phyloP scores from a whole-genome alignment of 2,888 invertebrate genomes.

The Drosophila kanekoi region DNA sequence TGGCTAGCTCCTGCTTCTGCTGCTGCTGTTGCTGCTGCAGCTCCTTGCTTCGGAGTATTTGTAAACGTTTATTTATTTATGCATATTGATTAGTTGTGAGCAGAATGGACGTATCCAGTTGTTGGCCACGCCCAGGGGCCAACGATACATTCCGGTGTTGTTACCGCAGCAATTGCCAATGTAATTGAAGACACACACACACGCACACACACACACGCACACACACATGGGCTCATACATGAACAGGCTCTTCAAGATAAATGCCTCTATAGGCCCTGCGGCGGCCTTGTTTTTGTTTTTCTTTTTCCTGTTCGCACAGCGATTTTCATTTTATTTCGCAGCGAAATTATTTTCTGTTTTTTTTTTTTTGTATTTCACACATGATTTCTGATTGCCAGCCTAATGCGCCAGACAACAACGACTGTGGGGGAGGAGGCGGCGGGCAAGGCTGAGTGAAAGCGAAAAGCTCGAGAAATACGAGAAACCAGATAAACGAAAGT shows the following conservation, averaged over 20 bases:
- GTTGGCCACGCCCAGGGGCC: slow-evolving; percentile 41
- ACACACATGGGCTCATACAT: too few species aligned
- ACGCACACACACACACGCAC: slow-evolving; percentile 7
- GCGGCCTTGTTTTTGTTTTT: slow-evolving; percentile 50
- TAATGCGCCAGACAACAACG: slow-evolving; percentile 64
- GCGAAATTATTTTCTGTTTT: slow-evolving; percentile 22
- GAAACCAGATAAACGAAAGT: slow-evolving; percentile 74
- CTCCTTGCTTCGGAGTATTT: slow-evolving; percentile 30
- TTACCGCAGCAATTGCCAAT: slow-evolving; percentile 74
- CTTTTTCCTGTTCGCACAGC: slow-evolving; percentile 53
- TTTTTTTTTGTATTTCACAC: slow-evolving; percentile 76
- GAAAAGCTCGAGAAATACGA: slow-evolving; percentile 50
- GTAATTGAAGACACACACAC: slow-evolving; percentile 62
- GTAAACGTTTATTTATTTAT: slow-evolving; percentile 73
- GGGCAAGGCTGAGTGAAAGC: slow-evolving; percentile 48
- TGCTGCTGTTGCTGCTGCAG: neutral
- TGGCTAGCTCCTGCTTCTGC: slow-evolving; percentile 1
- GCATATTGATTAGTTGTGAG: slow-evolving; percentile 60
- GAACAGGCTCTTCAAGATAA: slow-evolving; percentile 62
- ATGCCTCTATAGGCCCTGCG: slow-evolving; percentile 58
- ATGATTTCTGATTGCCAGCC: slow-evolving; percentile 83
- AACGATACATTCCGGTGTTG: slow-evolving; percentile 49
- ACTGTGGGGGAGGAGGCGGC: neutral
- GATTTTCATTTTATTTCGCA: slow-evolving; percentile 74
- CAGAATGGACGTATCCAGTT: slow-evolving; percentile 37